These are phyloP conservation scores for Cecropterus lyciades DNA, from an alignment of 1,140 invertebrate genomes.

Conservation along the genomic window DNA sequence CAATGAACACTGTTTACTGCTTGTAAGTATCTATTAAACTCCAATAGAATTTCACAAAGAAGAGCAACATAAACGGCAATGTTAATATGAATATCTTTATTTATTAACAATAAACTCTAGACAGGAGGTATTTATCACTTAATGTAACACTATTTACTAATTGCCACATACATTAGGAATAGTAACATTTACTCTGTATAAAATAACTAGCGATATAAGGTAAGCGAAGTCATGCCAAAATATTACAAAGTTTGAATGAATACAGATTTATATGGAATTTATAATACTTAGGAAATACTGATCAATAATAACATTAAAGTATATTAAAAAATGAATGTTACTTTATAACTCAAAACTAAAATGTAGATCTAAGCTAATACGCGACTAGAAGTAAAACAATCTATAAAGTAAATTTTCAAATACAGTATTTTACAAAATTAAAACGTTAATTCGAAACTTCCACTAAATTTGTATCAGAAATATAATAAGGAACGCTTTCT, in stretches of 20 bases:
- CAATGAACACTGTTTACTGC: constrained; percentile 23
- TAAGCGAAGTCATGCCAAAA: constrained; percentile 17
- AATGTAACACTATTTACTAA: constrained; percentile 51
- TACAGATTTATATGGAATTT: no score
- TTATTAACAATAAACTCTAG: constrained; percentile 76
- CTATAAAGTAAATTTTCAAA: neutral
- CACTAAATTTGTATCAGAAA: neutral
- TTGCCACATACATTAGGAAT: constrained; percentile 55
- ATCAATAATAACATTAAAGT: constrained; percentile 3
- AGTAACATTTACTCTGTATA: constrained; percentile 42
- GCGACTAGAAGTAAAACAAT: no score
- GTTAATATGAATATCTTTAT: constrained; percentile 80
- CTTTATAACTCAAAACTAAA: no score
- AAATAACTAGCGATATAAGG: constrained; percentile 9
- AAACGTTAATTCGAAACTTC: neutral
- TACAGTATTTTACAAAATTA: constrained; percentile 6
- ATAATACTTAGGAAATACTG: constrained; percentile 18
- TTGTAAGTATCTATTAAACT: constrained; percentile 22
- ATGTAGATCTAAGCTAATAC: no score
- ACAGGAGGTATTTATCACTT: constrained; percentile 74
- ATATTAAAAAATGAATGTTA: neutral
- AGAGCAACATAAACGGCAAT: constrained; percentile 39
- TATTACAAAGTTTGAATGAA: constrained; percentile 15
- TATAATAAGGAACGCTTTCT: neutral
- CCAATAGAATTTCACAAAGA: constrained; percentile 23